A percentile compares a stretch with the other conserved stretches of the same genome.
Evolutionary conservation across 2,888 invertebrate species (phyloP).

Genomic region (Linyphia triangularis): DNA sequence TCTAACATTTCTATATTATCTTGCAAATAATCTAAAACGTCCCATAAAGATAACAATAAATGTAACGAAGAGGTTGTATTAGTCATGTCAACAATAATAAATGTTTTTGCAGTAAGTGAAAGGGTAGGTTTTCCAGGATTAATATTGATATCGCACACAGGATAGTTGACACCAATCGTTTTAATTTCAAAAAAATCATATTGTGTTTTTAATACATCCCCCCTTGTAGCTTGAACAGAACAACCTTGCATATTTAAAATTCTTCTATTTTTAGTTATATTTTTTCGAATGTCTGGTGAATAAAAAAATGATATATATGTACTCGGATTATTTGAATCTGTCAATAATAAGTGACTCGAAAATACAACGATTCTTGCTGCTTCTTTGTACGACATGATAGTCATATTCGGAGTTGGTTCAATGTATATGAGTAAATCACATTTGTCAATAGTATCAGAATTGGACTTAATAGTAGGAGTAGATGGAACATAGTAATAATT

Average conservation of each 20-base stretch:
- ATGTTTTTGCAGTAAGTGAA: not conserved
- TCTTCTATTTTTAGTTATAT: slow-evolving; percentile 7
- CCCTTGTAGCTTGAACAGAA: slow-evolving; percentile 5
- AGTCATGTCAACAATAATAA: slow-evolving; percentile 18
- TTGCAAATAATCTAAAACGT: slow-evolving; percentile 23
- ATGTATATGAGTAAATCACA: slow-evolving; percentile 27
- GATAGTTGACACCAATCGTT: slow-evolving; percentile 17
- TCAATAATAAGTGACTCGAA: slow-evolving; percentile 23
- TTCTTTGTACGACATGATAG: not conserved
- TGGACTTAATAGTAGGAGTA: not conserved
- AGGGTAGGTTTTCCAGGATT: not conserved
- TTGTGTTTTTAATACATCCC: slow-evolving; percentile 30
- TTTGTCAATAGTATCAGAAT: not conserved
- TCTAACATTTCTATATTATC: slow-evolving; percentile 19
- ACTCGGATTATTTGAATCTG: not conserved
- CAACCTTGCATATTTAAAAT: slow-evolving; percentile 13
- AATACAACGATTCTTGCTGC: slow-evolving; percentile 3
- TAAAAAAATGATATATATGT: slow-evolving; percentile 1
- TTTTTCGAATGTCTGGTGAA: not conserved
- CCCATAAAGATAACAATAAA: slow-evolving; percentile 23
- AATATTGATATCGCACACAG: slow-evolving; percentile 15
- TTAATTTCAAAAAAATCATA: slow-evolving; percentile 18
- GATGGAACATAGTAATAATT: slow-evolving; percentile 9
- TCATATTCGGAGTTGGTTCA: slow-evolving; percentile 1
- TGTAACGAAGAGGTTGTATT: not conserved